Evolutionary conservation across 2,113 vertebrate genomes (phyloP), one percentile per base, ranked within the genome.

Genomic region (Jacana jacana): DNA sequence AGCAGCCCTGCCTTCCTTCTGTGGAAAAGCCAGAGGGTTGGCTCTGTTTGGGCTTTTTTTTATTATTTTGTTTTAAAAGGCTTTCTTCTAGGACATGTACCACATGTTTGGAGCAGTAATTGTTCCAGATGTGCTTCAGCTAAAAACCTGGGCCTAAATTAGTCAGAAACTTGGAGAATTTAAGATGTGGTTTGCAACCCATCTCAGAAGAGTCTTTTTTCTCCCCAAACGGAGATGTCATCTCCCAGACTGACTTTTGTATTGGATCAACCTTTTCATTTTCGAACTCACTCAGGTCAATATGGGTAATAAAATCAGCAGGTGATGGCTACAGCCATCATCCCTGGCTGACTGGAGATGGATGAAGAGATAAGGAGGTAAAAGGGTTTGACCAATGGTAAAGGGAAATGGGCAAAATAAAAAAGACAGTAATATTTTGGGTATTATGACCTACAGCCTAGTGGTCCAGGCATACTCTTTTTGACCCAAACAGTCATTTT

Each of bases 401-500:
- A 88, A 35, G 73, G 57, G 48, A 94, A 91, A 65, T 19, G 17
- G 49, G 33, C 31, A 83, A 82, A 58, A 35, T 9, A 20, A 46
- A 66, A 88, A 54, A 57, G 54, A 16, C 54, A 79, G 25, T 19
- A 76, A 31, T 76, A 42, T 78, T 73, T 65, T 84, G 91, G 25
- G 52, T 81, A 93, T 72, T 84, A 1, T 54, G 88, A 95, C 92
- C 88, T 92, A 48, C 65, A 96, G 57, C 92, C 92, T 51, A 95
- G 69, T 91, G 88, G 57, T 83, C 48, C 71, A 60, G 28, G 80
- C 44, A 0, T 71, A 54, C 65, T 76, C 7, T 64, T 92, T 92
- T 81, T 88, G 79, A 65, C 61, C 28, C 91, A 89, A 55, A 77
- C 0, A 82, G 28, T 76, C 63, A 61, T 86, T 95, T 92, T 87